Base-by-base conservation (phyloP, 2,113 vertebrate genomes). In the Pycnonotus jocosus region DNA sequence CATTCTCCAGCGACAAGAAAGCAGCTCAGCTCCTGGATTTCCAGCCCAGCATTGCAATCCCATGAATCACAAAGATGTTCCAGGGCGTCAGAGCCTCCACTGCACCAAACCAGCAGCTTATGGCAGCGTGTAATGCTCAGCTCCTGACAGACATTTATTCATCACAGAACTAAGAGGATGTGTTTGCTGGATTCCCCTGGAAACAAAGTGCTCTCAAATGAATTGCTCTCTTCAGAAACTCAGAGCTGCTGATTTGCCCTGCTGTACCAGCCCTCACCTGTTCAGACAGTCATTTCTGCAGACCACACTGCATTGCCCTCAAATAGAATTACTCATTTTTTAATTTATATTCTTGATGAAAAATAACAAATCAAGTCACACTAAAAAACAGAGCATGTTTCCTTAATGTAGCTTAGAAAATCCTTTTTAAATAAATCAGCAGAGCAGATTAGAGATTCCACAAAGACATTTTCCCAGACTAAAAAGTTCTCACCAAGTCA, bases 51-150 rank as follows among this genome's bases (percentile, higher is more conserved):
- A 93, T 70, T 92, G 90, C 95, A 88, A 95, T 81, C 12, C 86
- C 90, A 92, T 74, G 79, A 90, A 92, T 96, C 90, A 95, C 88
- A 92, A 90, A 78, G 86, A 94, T 68, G 72, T 96, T 93, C 71
- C 92, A 70, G 24, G 2, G 62, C 18, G 14, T 94, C 93, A 94
- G 68, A 47, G 92, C 81, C 74, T 93, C 85, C 70, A 4, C 30
- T 68, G 35, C 12, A 90, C 66, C 81, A 78, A 88, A 15, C 0
- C 85, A 80, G 90, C 90, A 91, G 93, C 78, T 91, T 42, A 82
- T 24, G 71, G 93, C 93, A 95, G 65, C 10, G 7, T 38, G 81
- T 11, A 92, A 83, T 10, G 88, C 81, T 70, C 76, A 71, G 85
- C 76, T 88, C 93, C 58, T 51, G 85, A 88, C 86, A 92, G 95